Conservation (phyloP, 2,888 invertebrate genomes). For the Pristionchus exspectatus region DNA sequence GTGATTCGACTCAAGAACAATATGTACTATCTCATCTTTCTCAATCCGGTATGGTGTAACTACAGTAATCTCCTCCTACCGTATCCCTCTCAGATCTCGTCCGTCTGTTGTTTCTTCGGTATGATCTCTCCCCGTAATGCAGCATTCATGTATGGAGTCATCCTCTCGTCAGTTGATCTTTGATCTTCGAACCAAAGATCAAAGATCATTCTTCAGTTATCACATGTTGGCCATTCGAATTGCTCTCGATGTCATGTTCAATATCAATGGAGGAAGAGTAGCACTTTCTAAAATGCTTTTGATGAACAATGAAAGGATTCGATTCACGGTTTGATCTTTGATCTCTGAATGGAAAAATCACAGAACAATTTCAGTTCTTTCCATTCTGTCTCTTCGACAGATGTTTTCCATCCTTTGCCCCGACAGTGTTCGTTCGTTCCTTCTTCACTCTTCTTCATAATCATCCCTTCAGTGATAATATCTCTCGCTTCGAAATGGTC, state of each 20-base stretch:
- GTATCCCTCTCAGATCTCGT: constrained; percentile 2
- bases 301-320: constrained; percentile 43
- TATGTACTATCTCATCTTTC: constrained; percentile 31
- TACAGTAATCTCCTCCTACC: not conserved
- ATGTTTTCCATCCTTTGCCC: constrained; percentile 12
- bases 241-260: constrained; percentile 39
- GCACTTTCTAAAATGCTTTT: not conserved
- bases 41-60: constrained; percentile 8
- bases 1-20: constrained; percentile 45
- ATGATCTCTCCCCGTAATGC: constrained; percentile 40
- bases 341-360: not conserved
- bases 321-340: constrained; percentile 3
- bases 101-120: constrained; percentile 25
- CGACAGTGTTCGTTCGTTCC: not conserved
- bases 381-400: constrained; percentile 46
- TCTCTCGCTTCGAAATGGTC: constrained; percentile 41
- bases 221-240: constrained; percentile 42
- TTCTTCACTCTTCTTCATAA: not conserved
- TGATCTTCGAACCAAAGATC: not conserved
- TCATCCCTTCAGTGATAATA: not conserved
- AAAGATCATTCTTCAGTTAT: not conserved
- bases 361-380: constrained; percentile 44
- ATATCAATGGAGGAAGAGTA: constrained; percentile 40
- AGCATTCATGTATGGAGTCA: constrained; percentile 45
- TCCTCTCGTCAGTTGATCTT: constrained; percentile 23